A percentile compares a stretch with the other conserved stretches of the same genome.
Conservation (phyloP, 1,140 invertebrate species). For the Drosophila burlai region DNA sequence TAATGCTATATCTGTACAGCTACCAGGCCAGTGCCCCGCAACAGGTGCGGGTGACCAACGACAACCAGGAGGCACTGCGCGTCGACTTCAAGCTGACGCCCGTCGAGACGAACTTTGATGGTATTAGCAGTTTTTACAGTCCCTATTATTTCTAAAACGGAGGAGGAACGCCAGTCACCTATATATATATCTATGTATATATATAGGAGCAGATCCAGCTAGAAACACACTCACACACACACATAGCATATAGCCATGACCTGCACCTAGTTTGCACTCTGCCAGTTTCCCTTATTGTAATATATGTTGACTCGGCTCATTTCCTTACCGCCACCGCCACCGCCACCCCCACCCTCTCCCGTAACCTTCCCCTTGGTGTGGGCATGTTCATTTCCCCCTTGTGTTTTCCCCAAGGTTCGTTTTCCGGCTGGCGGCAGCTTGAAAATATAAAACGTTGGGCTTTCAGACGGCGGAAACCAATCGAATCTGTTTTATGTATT, state of each 20-base stretch:
- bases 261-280: constrained; percentile 36
- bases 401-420: neutral
- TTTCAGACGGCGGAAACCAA: neutral
- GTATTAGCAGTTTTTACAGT: constrained; percentile 85
- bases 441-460: constrained; percentile 12
- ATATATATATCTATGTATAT: constrained; percentile 2
- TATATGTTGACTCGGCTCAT: constrained; percentile 19
- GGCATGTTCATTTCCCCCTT: constrained; percentile 15
- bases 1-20: constrained; percentile 32
- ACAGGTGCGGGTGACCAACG: constrained; percentile 75
- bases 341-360: neutral
- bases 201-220: constrained; percentile 23
- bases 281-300: constrained; percentile 16
- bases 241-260: constrained; percentile 28
- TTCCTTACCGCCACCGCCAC: neutral
- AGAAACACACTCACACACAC: constrained; percentile 10
- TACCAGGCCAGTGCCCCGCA: constrained; percentile 73
- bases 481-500: constrained; percentile 6
- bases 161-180: neutral
- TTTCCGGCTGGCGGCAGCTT: neutral
- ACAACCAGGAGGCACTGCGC: constrained; percentile 71
- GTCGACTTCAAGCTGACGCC: constrained; percentile 82
- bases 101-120: constrained; percentile 78
- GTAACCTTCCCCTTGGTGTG: neutral
- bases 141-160: constrained; percentile 78